These are phyloP conservation scores for Helogale parvula DNA, from an alignment of 2,113 vertebrate genomes.

Conservation along the genomic window DNA sequence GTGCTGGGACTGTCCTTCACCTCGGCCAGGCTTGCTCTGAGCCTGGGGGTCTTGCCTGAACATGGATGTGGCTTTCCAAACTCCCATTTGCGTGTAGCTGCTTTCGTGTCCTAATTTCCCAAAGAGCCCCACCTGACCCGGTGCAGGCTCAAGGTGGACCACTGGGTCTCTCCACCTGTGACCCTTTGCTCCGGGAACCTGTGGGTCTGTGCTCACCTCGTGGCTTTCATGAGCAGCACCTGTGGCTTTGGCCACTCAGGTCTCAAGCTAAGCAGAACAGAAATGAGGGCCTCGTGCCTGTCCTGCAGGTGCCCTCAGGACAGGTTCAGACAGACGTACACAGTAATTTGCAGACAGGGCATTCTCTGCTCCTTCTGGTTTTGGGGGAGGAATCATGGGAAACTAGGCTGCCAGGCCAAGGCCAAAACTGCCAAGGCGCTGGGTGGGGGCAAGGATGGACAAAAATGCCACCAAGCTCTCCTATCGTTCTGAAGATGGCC, in stretches of 20 bases:
- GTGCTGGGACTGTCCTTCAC: rapidly evolving
- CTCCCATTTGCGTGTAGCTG: rapidly evolving
- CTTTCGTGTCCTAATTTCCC: not conserved
- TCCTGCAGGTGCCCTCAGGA: rapidly evolving
- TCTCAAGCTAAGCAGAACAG: not conserved
- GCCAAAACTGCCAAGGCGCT: not conserved
- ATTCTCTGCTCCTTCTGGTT: not conserved
- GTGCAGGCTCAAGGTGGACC: rapidly evolving
- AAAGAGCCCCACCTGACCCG: too few species aligned
- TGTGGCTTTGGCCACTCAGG: not conserved
- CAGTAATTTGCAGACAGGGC: rapidly evolving
- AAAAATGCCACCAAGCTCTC: not conserved
- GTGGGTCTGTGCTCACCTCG: not conserved
- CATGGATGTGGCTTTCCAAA: rapidly evolving
- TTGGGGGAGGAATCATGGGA: not conserved
- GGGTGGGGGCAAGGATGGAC: not conserved
- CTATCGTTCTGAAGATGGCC: not conserved
- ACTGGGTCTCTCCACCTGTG: rapidly evolving
- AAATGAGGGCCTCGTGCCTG: rapidly evolving
- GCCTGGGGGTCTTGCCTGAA: not conserved
- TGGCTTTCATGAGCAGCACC: not conserved
- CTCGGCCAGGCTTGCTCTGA: not conserved
- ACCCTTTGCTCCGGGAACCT: not conserved
- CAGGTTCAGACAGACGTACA: not conserved
- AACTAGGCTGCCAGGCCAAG: not conserved